Conservation (phyloP, 2,888 invertebrate species). For the Pardosa pseudoannulata region DNA sequence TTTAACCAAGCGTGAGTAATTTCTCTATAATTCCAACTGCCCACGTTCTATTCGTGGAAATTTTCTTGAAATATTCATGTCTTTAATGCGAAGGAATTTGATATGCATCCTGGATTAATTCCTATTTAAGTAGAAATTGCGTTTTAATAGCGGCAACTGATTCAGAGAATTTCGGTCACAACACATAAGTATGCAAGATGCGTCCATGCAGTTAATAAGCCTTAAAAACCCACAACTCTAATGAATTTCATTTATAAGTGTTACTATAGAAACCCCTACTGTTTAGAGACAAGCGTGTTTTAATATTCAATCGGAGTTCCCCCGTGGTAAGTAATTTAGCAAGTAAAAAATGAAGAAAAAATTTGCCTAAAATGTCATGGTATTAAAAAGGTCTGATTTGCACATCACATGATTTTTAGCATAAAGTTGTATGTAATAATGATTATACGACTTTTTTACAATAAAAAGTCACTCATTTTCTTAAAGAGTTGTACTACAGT, state of each 20-base stretch:
- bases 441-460: too few relatives aligned
- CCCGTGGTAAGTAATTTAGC: too few relatives aligned
- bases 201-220: constrained; percentile 9
- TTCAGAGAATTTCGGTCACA: not conserved
- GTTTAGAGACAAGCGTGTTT: constrained; percentile 25
- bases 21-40: too few relatives aligned
- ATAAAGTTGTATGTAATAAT: too few relatives aligned
- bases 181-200: not conserved
- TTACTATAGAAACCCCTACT: constrained; percentile 32
- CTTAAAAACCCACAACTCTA: constrained; percentile 33
- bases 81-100: not conserved
- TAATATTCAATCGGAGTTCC: constrained; percentile 13
- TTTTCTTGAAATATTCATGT: not conserved
- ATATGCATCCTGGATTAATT: not conserved
- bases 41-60: too few relatives aligned
- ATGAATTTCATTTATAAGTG: constrained; percentile 14
- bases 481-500: too few relatives aligned
- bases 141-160: not conserved
- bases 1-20: too few relatives aligned
- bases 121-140: not conserved
- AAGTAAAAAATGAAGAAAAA: too few relatives aligned
- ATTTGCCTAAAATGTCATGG: too few relatives aligned
- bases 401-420: too few relatives aligned
- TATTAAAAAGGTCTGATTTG: too few relatives aligned
- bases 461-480: too few relatives aligned